Conservation (phyloP, 2,113 vertebrate species). For the Eclectus roratus region DNA sequence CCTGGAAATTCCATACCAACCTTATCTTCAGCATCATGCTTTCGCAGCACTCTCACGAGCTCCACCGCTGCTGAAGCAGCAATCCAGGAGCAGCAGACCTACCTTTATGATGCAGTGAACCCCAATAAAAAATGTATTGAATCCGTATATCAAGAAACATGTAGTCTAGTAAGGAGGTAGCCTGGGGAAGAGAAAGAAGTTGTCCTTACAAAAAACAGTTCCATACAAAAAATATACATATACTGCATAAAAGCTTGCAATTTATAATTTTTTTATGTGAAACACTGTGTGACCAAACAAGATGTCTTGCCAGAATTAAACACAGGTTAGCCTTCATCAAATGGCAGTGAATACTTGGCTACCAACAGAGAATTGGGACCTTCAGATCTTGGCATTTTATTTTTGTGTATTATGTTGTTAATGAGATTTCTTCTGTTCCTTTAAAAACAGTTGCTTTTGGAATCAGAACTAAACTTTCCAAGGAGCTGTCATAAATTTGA, state of each 20-base stretch:
- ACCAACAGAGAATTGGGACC: background rate
- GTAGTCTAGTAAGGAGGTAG: background rate
- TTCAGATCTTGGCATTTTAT: background rate
- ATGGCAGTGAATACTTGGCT: background rate
- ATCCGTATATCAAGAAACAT: background rate
- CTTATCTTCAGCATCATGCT: slow-evolving; percentile 46
- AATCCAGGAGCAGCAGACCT: background rate
- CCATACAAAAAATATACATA: background rate
- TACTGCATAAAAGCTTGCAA: background rate
- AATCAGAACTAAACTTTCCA: background rate
- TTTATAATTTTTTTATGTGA: background rate
- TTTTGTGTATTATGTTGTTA: background rate
- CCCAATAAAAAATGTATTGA: background rate
- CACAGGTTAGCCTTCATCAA: slow-evolving; percentile 34
- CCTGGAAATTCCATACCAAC: slow-evolving; percentile 48
- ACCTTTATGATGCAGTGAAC: background rate
- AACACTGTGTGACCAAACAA: slow-evolving; percentile 52
- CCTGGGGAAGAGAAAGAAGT: background rate
- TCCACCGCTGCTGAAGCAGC: slow-evolving; percentile 5
- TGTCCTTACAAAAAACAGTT: background rate
- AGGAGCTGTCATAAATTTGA: background rate
- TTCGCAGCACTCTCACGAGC: background rate
- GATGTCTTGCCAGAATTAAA: slow-evolving; percentile 63
- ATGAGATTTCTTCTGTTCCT: background rate
- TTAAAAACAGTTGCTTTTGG: background rate